Evolutionary conservation across 2,888 invertebrate species (phyloP).

Genomic region (Piscicola geometra): DNA sequence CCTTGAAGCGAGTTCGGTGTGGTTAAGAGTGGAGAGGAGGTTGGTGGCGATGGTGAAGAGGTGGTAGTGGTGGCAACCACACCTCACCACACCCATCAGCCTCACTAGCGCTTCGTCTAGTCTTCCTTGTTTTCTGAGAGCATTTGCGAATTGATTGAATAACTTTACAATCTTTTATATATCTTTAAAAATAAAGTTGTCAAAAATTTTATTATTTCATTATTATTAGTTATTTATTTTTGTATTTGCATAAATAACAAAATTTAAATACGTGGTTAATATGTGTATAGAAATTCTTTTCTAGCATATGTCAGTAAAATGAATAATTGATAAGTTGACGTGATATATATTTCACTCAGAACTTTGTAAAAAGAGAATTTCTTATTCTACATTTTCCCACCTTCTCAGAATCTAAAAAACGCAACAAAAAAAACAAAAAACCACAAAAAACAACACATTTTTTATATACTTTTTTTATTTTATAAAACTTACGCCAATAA

Average conservation of each 20-base stretch:
- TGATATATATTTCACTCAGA: too few relatives aligned
- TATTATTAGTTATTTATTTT: not conserved
- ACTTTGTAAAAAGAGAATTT: too few relatives aligned
- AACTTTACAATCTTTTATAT: not conserved
- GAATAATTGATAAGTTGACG: too few relatives aligned
- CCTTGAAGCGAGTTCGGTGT: not conserved
- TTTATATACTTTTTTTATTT: too few relatives aligned
- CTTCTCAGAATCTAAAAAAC: not conserved
- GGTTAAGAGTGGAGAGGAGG: not conserved
- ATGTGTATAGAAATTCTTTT: too few relatives aligned
- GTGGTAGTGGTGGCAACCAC: not conserved
- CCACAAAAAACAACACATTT: too few relatives aligned
- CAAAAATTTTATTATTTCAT: not conserved
- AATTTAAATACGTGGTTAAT: too few relatives aligned
- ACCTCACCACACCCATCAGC: not conserved
- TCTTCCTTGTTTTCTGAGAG: not conserved
- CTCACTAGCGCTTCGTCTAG: not conserved
- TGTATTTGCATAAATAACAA: too few relatives aligned
- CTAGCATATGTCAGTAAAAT: too few relatives aligned
- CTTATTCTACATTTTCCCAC: not conserved
- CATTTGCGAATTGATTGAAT: not conserved
- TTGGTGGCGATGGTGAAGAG: not conserved
- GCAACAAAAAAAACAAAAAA: not conserved
- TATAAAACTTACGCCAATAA: conserved; percentile 37
- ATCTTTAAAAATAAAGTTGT: too few relatives aligned